A percentile compares a stretch with the other conserved stretches of the same genome.
These are phyloP conservation scores for Hypomesus transpacificus DNA, from an alignment of 2,113 vertebrate species.

Conservation along the genomic window DNA sequence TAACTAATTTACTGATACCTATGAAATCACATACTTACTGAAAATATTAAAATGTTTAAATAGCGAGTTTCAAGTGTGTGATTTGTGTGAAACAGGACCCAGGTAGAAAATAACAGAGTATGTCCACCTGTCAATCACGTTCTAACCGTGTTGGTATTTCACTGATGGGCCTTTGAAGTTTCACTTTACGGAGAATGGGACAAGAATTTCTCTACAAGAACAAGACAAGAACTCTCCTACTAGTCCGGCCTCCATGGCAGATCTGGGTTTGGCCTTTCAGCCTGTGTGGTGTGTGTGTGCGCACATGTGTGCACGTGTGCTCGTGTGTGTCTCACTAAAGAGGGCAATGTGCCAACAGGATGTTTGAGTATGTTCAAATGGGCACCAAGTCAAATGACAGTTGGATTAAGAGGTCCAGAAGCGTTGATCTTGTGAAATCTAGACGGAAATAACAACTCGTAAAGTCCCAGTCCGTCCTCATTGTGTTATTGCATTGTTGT, in stretches of 20 bases:
- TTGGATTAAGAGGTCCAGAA: not conserved
- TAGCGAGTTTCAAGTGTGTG: slow-evolving; percentile 33
- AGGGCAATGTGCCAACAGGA: not conserved
- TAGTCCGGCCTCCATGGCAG: slow-evolving; percentile 17
- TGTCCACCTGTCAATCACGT: slow-evolving; percentile 20
- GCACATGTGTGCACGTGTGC: not conserved
- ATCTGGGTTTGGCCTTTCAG: slow-evolving; percentile 43
- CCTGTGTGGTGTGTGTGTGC: slow-evolving; percentile 43
- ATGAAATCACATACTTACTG: slow-evolving; percentile 28
- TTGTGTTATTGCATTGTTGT: not conserved
- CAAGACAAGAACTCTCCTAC: slow-evolving; percentile 19
- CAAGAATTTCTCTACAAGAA: slow-evolving; percentile 33
- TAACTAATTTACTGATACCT: not conserved
- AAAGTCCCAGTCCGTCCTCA: not conserved
- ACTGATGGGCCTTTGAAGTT: slow-evolving; percentile 25
- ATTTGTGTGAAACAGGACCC: slow-evolving; percentile 26
- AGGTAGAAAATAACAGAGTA: slow-evolving; percentile 29
- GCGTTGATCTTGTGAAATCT: not conserved
- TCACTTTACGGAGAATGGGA: slow-evolving; percentile 30
- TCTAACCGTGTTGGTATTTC: slow-evolving; percentile 22
- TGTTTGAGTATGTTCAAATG: not conserved
- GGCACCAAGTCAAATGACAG: not conserved
- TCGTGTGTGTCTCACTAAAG: not conserved
- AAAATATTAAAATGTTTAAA: slow-evolving; percentile 41
- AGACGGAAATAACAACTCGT: not conserved